phyloP scores from a whole-genome alignment of 2,888 invertebrate genomes.

The Notodonta dromedarius region DNA sequence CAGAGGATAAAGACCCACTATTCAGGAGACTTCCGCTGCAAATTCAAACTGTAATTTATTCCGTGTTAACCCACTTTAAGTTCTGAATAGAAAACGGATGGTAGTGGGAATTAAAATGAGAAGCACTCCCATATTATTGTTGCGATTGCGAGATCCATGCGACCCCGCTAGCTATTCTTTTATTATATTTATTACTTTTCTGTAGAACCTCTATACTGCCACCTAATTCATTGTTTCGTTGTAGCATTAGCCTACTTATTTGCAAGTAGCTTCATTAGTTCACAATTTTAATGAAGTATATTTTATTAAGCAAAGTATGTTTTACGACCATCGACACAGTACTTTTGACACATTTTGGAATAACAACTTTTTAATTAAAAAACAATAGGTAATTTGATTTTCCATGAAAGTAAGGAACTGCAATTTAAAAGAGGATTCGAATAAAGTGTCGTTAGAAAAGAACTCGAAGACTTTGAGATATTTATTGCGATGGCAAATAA shows the following conservation, averaged over 20 bases:
- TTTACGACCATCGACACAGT: too few relatives aligned
- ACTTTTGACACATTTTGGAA: too few relatives aligned
- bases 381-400: constrained; percentile 21
- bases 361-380: constrained; percentile 12
- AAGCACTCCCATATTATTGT: constrained; percentile 24
- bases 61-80: constrained; percentile 37
- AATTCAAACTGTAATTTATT: constrained; percentile 43
- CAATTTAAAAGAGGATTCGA: constrained; percentile 36
- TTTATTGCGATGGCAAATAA: constrained; percentile 67
- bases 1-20: not conserved
- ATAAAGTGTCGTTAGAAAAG: constrained; percentile 33
- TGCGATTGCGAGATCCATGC: not conserved
- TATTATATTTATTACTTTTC: constrained; percentile 12
- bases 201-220: constrained; percentile 13
- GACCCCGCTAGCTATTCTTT: constrained; percentile 11
- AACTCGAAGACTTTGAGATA: constrained; percentile 54
- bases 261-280: too few relatives aligned
- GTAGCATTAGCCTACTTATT: constrained; percentile 12
- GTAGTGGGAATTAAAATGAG: constrained; percentile 45
- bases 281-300: too few relatives aligned
- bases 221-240: constrained; percentile 28
- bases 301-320: too few relatives aligned
- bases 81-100: constrained; percentile 41
- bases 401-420: constrained; percentile 5
- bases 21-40: constrained; percentile 30